Base-by-base conservation (phyloP, 53 echinoderm and acorn worm genomes). In the Stichopus horrens region DNA sequence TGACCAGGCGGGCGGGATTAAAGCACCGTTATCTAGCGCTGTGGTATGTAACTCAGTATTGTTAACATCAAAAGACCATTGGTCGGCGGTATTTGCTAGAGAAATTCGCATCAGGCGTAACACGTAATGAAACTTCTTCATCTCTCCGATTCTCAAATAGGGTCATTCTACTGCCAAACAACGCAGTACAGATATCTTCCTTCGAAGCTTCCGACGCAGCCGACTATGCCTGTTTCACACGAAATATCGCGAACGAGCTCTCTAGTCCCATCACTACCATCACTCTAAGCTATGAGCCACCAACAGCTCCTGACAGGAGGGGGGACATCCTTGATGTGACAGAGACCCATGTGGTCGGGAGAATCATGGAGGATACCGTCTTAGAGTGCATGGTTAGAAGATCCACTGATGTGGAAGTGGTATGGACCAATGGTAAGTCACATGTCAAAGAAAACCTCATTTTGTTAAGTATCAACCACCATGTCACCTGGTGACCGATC, bases 401-500 rank as follows among this genome's bases (percentile, higher is more conserved):
- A 55, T 19, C 52, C n/a, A 79, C 7, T 5, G 53, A 55, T 13
- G 79, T 79, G 9, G 79, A 79, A 16, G 53, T 79, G n/a, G 51
- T 54, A 8, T 79, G 79, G 79, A 79, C 79, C 79, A 79, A 79
- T 5, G 79, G 79, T 79, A 79, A 79, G 55, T 7, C n/a, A 63
- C 63, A 63, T 9, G 63, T 4, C 8, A 63, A 63, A 37, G 37
- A 1, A 2, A 37, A 37, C 37, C 37, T 37, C 37, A 37, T 37
- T 37, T 37, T 37, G 37, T 37, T 37, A 37, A 37, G 37, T 37
- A 37, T 37, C 37, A 37, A 37, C 37, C 37, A 37, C 37, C 37
- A 2, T 37, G 37, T 37, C 37, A 37, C 37, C 37, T 37, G 37
- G 37, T 37, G 37, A 37, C 37, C 37, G 37, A 37, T 37, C 2